Conservation (phyloP, 2,888 invertebrate species). For the Brachyptera putata region DNA sequence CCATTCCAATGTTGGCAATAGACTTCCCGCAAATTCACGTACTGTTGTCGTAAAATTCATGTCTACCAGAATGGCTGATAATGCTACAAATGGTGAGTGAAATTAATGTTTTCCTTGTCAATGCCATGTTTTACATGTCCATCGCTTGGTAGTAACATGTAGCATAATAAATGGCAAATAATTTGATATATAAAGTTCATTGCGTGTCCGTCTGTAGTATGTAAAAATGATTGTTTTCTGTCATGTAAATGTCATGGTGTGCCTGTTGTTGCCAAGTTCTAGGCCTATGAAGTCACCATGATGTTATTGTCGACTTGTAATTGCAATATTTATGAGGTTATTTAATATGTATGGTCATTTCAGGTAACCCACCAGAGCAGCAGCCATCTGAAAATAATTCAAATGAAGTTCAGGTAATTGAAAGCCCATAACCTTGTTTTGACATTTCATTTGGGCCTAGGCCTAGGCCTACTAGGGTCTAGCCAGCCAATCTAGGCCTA, state of each 20-base stretch:
- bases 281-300: too few species aligned
- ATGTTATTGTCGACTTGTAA: too few species aligned
- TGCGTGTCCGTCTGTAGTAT: too few species aligned
- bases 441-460: background rate
- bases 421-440: background rate
- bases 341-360: background rate
- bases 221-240: too few species aligned
- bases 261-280: too few species aligned
- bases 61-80: constrained; percentile 1
- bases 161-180: too few species aligned
- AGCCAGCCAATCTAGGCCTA: too few species aligned
- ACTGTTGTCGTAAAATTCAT: background rate
- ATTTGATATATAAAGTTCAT: too few species aligned
- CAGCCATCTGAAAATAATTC: constrained; percentile 5
- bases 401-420: constrained; percentile 15
- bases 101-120: background rate
- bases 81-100: background rate
- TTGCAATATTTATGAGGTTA: too few species aligned
- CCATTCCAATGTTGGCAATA: background rate
- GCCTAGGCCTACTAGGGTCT: background rate
- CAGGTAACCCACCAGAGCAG: constrained; percentile 2
- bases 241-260: too few species aligned
- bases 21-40: background rate
- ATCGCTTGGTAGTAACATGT: too few species aligned
- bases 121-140: too few species aligned